Conservation (phyloP, 2,113 vertebrate species). For the Butorides virescens region DNA sequence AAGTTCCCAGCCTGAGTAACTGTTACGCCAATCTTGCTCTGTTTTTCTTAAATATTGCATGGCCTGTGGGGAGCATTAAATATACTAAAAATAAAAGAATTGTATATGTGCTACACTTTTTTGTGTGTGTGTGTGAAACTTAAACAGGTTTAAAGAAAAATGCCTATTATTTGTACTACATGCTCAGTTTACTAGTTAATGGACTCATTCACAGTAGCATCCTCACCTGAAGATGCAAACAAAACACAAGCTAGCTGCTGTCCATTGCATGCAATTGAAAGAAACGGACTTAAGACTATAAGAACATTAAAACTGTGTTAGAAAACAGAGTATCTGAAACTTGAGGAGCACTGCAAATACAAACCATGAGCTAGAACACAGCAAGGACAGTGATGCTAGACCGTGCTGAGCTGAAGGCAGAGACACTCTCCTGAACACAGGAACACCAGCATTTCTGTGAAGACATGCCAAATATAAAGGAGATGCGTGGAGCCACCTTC, state of each 20-base stretch:
- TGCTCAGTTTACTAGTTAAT: neutral
- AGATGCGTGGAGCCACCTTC: neutral
- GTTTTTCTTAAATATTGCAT: constrained; percentile 1
- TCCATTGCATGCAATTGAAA: neutral
- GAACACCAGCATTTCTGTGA: neutral
- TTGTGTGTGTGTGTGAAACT: neutral
- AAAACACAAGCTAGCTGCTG: neutral
- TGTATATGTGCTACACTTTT: neutral
- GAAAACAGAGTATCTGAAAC: neutral
- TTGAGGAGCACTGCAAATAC: neutral
- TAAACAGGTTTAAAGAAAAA: neutral
- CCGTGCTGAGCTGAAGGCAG: neutral
- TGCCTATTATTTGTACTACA: neutral
- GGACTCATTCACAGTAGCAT: neutral
- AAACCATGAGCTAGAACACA: neutral
- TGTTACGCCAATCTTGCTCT: neutral
- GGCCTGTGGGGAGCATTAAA: neutral
- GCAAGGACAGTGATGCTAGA: neutral
- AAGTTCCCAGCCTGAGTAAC: neutral
- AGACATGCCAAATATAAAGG: neutral
- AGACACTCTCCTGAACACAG: neutral
- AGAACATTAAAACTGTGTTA: neutral
- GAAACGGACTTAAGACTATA: neutral
- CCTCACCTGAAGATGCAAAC: neutral
- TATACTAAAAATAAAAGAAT: neutral